phyloP scores from a whole-genome alignment of 2,113 vertebrate species.

The Misgurnus mizolepis region DNA sequence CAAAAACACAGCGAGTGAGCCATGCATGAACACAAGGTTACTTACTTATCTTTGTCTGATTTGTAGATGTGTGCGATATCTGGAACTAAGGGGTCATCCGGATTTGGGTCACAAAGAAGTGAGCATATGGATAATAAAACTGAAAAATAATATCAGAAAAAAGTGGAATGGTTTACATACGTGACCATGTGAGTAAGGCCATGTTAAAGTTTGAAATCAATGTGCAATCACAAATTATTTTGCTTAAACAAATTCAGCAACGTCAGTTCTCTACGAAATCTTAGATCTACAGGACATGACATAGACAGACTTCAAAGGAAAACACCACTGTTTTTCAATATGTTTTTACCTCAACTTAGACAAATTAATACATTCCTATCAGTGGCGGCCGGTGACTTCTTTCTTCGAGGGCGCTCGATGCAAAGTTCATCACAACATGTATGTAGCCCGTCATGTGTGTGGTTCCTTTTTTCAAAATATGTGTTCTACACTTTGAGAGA shows the following conservation, averaged over 20 bases:
- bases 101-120: constrained; percentile 95
- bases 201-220: too few relatives aligned
- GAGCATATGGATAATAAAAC: constrained; percentile 98
- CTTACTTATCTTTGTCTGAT: constrained; percentile 94
- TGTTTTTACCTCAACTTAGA: too few relatives aligned
- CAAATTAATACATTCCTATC: too few relatives aligned
- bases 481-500: too few relatives aligned
- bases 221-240: too few relatives aligned
- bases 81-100: constrained; percentile 94
- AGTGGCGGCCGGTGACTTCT: too few relatives aligned
- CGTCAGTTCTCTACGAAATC: neutral
- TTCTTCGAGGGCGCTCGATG: too few relatives aligned
- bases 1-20: neutral
- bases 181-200: too few relatives aligned
- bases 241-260: neutral
- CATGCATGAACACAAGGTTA: constrained; percentile 48
- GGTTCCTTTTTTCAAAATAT: too few relatives aligned
- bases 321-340: too few relatives aligned
- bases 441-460: too few relatives aligned
- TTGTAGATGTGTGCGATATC: constrained; percentile 97
- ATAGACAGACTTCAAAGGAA: neutral
- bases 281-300: neutral
- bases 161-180: neutral
- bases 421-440: too few relatives aligned
- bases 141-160: constrained; percentile 61